Evolutionary conservation across 2,797 vertebrate genomes (phyloP).

Genomic region (Heterohyrax brucei): DNA sequence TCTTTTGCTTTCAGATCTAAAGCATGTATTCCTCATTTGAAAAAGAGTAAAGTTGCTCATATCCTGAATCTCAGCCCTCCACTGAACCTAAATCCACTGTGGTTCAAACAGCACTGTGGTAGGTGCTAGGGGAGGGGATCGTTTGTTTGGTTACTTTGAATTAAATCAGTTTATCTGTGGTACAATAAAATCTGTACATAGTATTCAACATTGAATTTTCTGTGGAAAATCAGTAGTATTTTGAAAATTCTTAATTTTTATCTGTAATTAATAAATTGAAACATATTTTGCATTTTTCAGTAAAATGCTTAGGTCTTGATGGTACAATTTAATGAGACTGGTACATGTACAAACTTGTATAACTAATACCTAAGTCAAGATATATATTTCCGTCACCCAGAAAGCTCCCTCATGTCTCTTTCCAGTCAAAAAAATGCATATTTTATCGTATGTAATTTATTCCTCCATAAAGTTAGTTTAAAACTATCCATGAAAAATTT

Average conservation of each 20-base stretch:
- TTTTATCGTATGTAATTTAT: constrained; percentile 55
- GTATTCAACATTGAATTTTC: constrained; percentile 49
- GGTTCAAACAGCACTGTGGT: constrained; percentile 99
- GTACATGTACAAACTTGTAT: neutral
- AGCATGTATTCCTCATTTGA: constrained; percentile 95
- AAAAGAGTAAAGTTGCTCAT: constrained; percentile 95
- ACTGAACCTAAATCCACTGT: constrained; percentile 96
- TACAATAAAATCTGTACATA: neutral
- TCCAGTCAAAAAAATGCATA: neutral
- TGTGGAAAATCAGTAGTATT: neutral
- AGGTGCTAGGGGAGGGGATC: constrained; percentile 81
- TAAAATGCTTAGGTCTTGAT: constrained; percentile 57
- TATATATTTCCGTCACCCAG: neutral
- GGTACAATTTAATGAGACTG: constrained; percentile 55
- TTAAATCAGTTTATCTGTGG: constrained; percentile 51
- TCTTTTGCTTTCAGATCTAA: constrained; percentile 94
- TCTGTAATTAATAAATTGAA: constrained; percentile 34
- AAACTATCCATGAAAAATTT: constrained; percentile 59
- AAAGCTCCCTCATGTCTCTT: constrained; percentile 45
- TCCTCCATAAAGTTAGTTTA: constrained; percentile 44
- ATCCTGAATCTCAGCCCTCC: constrained; percentile 98
- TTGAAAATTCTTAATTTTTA: constrained; percentile 64
- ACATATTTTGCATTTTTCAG: neutral
- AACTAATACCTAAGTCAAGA: neutral
- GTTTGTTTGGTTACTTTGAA: constrained; percentile 40